A percentile compares a stretch with the other conserved stretches of the same genome.
Evolutionary conservation across 2,113 vertebrate genomes (phyloP).

Genomic region (Polyodon spathula): DNA sequence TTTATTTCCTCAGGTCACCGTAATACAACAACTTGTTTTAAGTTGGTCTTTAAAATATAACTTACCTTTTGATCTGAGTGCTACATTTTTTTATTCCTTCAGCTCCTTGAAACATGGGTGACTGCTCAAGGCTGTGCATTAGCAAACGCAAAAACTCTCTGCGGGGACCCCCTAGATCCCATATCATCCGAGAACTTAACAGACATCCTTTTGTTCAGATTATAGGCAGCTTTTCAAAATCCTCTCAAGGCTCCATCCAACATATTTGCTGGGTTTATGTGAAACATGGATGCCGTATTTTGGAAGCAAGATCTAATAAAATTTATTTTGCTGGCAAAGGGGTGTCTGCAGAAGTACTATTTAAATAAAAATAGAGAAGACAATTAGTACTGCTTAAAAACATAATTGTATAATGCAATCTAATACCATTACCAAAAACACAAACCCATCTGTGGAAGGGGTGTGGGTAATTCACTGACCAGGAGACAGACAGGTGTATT

Average conservation of each 20-base stretch:
- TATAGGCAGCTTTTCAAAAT: conserved; percentile 9
- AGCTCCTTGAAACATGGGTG: conserved; percentile 16
- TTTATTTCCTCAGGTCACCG: neutral
- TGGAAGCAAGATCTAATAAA: conserved; percentile 5
- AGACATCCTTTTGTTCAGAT: conserved; percentile 6
- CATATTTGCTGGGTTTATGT: conserved; percentile 10
- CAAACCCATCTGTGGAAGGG: too few species aligned
- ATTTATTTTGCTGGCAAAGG: conserved; percentile 8
- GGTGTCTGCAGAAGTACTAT: too few species aligned
- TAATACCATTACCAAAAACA: too few species aligned
- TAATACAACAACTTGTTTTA: neutral
- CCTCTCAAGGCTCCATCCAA: conserved; percentile 16
- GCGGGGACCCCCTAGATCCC: conserved; percentile 12
- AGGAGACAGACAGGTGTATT: too few species aligned
- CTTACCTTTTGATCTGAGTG: conserved; percentile 7
- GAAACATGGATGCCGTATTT: conserved; percentile 9
- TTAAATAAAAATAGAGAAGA: too few species aligned
- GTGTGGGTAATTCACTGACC: too few species aligned
- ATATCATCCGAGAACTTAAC: conserved; percentile 19
- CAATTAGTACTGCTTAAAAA: too few species aligned
- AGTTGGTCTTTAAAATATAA: conserved; percentile 7
- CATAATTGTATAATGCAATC: too few species aligned
- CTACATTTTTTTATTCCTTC: conserved; percentile 9
- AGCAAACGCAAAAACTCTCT: conserved; percentile 16
- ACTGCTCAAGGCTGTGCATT: conserved; percentile 11